Base-by-base conservation (phyloP, 53 echinoderm and acorn worm genomes). In the Temnopleurus reevesii region DNA sequence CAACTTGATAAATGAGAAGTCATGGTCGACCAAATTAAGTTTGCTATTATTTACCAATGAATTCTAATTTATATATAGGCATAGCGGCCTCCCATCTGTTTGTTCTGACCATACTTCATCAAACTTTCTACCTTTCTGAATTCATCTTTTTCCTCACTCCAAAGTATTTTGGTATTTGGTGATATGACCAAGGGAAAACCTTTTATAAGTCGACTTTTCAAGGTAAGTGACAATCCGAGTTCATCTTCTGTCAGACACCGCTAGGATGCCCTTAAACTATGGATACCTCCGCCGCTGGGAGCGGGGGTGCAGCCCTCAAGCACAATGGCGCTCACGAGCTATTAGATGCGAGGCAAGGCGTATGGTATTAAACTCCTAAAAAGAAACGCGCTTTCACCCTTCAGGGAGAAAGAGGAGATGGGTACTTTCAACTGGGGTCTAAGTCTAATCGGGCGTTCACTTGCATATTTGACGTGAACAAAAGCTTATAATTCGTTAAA, bases 381-480 rank as follows among this genome's bases (percentile, higher is more conserved):
- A 38, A 71, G 71, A 19, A 71, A 66, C 66, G 18, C 71, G 18
- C 71, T 23, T 71, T 27, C 71, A n/a, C 43, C 12, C 0, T 13
- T 18, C 71, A 71, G 41, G 71, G 41, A n/a, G 71, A 8, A 71
- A 71, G 71, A 41, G 41, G 71, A 71, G 71, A 38, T 6, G 71
- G 38, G 43, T 41, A 41, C 3, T 38, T n/a, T 71, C 71, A 71
- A 36, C 71, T 71, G 71, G 71, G 71, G 71, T 71, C 38, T 13
- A 41, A 71, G 71, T 71, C 71, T 71, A 71, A 71, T 71, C 71
- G 71, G 71, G 41, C 71, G 71, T 71, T 71, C 71, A 71, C 71
- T 71, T 21, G n/a, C 5, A 21, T 41, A 71, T n/a, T 71, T 41
- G 71, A 71, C 71, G 71, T 34, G 65, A 19, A 41, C 21, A 71